Conservation (phyloP, 2,888 invertebrate genomes). For the Sarcophaga variegata region DNA sequence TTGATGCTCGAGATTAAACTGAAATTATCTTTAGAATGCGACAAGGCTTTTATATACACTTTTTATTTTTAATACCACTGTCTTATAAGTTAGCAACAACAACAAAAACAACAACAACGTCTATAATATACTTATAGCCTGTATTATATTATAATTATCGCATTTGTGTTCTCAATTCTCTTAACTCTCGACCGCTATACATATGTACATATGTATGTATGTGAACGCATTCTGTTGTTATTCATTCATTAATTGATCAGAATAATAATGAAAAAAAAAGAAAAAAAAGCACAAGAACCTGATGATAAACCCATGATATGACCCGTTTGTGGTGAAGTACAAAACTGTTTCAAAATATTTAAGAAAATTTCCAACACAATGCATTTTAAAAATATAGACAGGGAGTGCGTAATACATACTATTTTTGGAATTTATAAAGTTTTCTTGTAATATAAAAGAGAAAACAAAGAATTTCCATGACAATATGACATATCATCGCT, state of each 20-base stretch:
- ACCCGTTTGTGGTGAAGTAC: not conserved
- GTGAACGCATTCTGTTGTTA: constrained; percentile 40
- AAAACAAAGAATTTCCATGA: too few relatives aligned
- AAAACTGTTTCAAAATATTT: not conserved
- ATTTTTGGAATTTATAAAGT: not conserved
- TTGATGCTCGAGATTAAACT: constrained; percentile 66
- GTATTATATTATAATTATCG: not conserved
- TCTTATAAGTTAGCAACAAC: not conserved
- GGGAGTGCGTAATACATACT: not conserved
- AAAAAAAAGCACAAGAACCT: not conserved
- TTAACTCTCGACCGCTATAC: not conserved
- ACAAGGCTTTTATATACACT: constrained; percentile 48
- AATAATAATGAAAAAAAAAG: not conserved
- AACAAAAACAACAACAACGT: too few relatives aligned
- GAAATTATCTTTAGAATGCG: constrained; percentile 47
- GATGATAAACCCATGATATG: not conserved
- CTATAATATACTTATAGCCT: not conserved
- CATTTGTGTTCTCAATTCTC: not conserved
- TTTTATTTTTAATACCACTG: not conserved
- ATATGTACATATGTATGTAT: not conserved
- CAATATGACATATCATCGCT: too few relatives aligned
- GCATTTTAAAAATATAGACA: not conserved
- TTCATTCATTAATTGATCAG: constrained; percentile 19
- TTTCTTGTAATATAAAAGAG: too few relatives aligned
- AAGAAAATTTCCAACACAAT: not conserved